phyloP scores from a whole-genome alignment of 23 tunicate species.

The Ascidia mentula region DNA sequence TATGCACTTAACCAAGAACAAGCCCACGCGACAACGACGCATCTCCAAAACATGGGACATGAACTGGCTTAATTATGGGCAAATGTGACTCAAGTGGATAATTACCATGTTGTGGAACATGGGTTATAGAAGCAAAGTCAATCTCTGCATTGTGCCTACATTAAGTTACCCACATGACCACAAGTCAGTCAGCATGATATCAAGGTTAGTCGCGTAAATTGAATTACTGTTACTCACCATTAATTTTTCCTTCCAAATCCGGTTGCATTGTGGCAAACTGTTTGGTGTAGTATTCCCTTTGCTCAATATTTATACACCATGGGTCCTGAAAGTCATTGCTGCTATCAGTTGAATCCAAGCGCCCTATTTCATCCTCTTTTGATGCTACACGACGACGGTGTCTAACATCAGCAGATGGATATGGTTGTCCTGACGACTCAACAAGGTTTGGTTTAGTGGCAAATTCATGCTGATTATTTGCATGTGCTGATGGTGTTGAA shows the following conservation, averaged over 20 bases:
- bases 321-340: constrained; percentile 61
- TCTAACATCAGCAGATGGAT: neutral
- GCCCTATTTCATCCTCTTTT: constrained; percentile 11
- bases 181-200: too few relatives aligned
- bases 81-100: too few relatives aligned
- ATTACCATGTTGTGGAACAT: too few relatives aligned
- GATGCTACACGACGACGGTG: neutral
- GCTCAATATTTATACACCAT: constrained; percentile 84
- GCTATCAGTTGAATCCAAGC: constrained; percentile 7
- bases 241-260: constrained; percentile 70
- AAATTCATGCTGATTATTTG: neutral
- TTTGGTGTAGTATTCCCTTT: constrained; percentile 75
- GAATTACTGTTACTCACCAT: constrained; percentile 78
- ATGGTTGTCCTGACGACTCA: neutral
- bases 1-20: too few relatives aligned
- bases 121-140: too few relatives aligned
- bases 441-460: neutral
- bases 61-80: too few relatives aligned
- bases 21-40: too few relatives aligned
- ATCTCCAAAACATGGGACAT: too few relatives aligned
- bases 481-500: neutral
- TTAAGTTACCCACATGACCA: too few relatives aligned
- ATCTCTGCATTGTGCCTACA: too few relatives aligned
- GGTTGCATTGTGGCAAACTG: constrained; percentile 84
- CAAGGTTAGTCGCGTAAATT: too few relatives aligned